phyloP scores from a whole-genome alignment of 2,797 vertebrate genomes.

The Bradypodion pumilum region DNA sequence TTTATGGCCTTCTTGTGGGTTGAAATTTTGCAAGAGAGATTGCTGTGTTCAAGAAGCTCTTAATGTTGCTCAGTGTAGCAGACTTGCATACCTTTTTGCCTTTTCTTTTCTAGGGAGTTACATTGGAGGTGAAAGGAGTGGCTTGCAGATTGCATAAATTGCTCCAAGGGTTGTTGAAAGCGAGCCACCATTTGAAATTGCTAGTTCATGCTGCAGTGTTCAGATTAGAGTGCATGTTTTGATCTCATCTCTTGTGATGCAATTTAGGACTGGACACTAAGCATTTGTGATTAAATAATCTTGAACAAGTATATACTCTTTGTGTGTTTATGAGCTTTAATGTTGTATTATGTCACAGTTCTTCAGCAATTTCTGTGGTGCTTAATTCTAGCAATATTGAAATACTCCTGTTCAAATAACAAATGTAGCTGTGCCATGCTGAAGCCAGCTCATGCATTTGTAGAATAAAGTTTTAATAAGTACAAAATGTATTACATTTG shows the following conservation, averaged over 20 bases:
- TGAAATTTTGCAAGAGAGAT: not conserved
- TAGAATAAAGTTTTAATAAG: not conserved
- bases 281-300: slow-evolving; percentile 53
- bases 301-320: slow-evolving; percentile 48
- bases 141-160: slow-evolving; percentile 61
- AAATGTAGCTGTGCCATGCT: not conserved
- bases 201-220: slow-evolving; percentile 65
- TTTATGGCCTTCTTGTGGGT: not conserved
- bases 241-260: slow-evolving; percentile 56
- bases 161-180: slow-evolving; percentile 56
- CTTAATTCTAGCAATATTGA: slow-evolving; percentile 15
- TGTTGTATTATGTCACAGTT: slow-evolving; percentile 29
- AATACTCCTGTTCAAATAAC: not conserved
- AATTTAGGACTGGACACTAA: slow-evolving; percentile 59
- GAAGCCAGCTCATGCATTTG: not conserved
- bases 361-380: not conserved
- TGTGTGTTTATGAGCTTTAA: slow-evolving; percentile 50
- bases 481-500: not conserved
- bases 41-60: slow-evolving; percentile 10
- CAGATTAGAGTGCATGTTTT: slow-evolving; percentile 64
- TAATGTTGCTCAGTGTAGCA: slow-evolving; percentile 39
- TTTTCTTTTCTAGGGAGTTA: slow-evolving; percentile 52
- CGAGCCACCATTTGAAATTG: slow-evolving; percentile 67
- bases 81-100: slow-evolving; percentile 49
- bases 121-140: slow-evolving; percentile 53